A percentile compares a stretch with the other conserved stretches of the same genome.
Evolutionary conservation across 2,113 vertebrate genomes (phyloP).

Genomic region (Gadus macrocephalus): DNA sequence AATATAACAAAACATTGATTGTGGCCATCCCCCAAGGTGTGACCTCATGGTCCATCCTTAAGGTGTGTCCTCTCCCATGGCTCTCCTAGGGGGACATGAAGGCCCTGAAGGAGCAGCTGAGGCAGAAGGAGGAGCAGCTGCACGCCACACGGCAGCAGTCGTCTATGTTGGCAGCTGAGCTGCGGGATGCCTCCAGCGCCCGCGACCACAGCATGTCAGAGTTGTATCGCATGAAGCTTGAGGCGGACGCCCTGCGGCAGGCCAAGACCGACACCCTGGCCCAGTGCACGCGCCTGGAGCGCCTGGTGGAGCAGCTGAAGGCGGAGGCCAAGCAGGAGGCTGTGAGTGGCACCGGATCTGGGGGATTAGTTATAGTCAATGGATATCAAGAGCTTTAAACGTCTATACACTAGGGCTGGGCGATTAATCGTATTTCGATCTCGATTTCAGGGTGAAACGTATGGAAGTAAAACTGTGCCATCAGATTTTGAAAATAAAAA

Average conservation of each 20-base stretch:
- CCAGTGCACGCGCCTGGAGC: slow-evolving; percentile 71
- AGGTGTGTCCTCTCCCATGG: not conserved
- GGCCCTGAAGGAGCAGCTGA: slow-evolving; percentile 85
- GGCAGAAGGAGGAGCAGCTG: slow-evolving; percentile 92
- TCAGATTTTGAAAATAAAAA: no score
- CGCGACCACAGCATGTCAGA: slow-evolving; percentile 92
- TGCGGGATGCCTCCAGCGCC: slow-evolving; percentile 87
- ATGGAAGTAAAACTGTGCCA: no score
- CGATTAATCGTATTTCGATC: no score
- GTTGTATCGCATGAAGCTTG: slow-evolving; percentile 84
- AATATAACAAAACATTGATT: no score
- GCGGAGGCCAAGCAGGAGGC: slow-evolving; percentile 74
- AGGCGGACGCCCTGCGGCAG: slow-evolving; percentile 72
- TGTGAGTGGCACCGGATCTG: slow-evolving; percentile 57
- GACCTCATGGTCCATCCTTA: no score
- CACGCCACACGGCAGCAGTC: slow-evolving; percentile 89
- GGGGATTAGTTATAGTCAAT: not conserved
- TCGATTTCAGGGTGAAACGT: no score
- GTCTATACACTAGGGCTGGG: no score
- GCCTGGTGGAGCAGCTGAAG: slow-evolving; percentile 70
- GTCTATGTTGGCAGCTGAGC: slow-evolving; percentile 82
- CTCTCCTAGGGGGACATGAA: slow-evolving; percentile 77
- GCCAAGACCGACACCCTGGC: slow-evolving; percentile 77
- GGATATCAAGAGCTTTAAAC: no score
- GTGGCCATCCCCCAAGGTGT: no score